A percentile compares a stretch with the other conserved stretches of the same genome.
These are phyloP conservation scores for Frankliniella fusca DNA, from an alignment of 2,888 invertebrate species.

Conservation along the genomic window DNA sequence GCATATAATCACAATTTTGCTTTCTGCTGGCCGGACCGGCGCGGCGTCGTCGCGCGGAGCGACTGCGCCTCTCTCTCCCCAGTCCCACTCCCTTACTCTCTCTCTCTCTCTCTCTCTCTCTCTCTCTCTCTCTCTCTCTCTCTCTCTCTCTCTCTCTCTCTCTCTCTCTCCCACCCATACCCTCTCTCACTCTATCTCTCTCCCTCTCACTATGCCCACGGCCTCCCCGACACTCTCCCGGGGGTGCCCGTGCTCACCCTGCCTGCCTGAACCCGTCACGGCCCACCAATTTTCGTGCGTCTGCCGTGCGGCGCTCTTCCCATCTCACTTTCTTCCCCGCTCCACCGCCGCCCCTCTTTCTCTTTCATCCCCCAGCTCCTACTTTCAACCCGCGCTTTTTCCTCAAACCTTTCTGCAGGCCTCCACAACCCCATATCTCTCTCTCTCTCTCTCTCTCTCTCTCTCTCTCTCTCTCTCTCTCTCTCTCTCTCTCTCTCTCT, in stretches of 20 bases:
- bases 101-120: constrained; percentile 6
- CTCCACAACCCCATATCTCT: background rate
- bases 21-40: background rate
- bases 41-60: too few species aligned
- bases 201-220: too few species aligned
- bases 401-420: background rate
- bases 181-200: constrained; percentile 1
- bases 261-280: background rate
- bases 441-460: constrained; percentile 1
- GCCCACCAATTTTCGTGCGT: background rate
- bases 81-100: background rate
- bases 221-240: too few species aligned
- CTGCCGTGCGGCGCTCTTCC: too few species aligned
- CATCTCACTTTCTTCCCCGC: too few species aligned
- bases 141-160: constrained; percentile 6
- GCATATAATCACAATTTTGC: constrained; percentile 1
- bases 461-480: background rate
- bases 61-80: background rate
- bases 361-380: background rate
- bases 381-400: background rate
- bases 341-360: background rate
- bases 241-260: too few species aligned
- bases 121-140: constrained; percentile 7
- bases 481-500: background rate
- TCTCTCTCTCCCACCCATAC: too few species aligned